A percentile compares a stretch with the other conserved stretches of the same genome.
Conservation (phyloP, 2,888 invertebrate genomes). For the Sminthurides aquaticus region DNA sequence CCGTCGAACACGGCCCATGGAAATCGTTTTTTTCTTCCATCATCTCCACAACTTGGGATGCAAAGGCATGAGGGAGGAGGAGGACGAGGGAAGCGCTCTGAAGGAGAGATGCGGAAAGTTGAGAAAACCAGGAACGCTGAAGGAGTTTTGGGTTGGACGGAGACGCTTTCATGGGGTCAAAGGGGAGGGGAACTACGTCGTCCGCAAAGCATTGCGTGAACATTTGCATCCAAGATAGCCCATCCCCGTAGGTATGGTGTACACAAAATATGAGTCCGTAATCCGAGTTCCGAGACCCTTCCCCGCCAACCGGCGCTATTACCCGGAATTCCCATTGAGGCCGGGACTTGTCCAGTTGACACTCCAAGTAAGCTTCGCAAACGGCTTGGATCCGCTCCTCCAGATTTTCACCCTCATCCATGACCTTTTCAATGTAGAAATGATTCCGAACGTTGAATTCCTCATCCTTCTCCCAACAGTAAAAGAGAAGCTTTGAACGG, state of each 20-base stretch:
- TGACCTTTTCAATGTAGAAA: constrained; percentile 29
- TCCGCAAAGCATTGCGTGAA: constrained; percentile 34
- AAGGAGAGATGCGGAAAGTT: background rate
- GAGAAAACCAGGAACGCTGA: background rate
- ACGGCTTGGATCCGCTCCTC: constrained; percentile 28
- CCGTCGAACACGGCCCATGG: constrained; percentile 26
- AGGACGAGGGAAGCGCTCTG: background rate
- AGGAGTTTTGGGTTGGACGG: constrained; percentile 8
- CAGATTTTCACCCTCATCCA: constrained; percentile 25
- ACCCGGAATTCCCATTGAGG: constrained; percentile 37
- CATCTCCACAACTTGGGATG: constrained; percentile 29
- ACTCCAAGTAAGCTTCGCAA: constrained; percentile 33
- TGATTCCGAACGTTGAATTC: constrained; percentile 33
- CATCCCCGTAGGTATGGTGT: constrained; percentile 39
- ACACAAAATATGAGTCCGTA: constrained; percentile 26
- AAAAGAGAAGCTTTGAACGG: constrained; percentile 30
- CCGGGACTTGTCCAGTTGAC: constrained; percentile 24
- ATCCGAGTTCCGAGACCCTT: background rate
- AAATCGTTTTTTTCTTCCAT: constrained; percentile 31
- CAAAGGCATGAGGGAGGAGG: constrained; percentile 31
- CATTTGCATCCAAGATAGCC: constrained; percentile 37
- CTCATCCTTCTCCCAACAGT: constrained; percentile 32
- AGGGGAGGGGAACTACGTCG: constrained; percentile 26
- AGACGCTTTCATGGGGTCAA: constrained; percentile 33
- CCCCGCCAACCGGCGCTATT: constrained; percentile 17